Percentiles rank a stretch among this genome's conserved stretches.
phyloP scores from a whole-genome alignment of 2,797 vertebrate genomes.

The Luscinia luscinia region DNA sequence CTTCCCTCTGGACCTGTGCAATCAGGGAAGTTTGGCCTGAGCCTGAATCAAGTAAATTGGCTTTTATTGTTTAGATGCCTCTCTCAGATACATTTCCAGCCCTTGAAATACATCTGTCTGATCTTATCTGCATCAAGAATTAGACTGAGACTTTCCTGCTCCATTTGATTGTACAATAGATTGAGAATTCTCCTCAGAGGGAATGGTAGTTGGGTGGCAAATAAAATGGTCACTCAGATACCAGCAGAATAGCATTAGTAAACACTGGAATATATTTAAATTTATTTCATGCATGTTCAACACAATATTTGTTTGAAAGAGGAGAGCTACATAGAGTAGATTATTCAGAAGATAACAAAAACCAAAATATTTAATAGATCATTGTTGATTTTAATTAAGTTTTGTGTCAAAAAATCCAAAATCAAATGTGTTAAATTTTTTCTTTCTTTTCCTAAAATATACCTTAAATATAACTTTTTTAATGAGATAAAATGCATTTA shows the following conservation, averaged over 20 bases:
- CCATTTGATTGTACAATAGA: background rate
- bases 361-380: background rate
- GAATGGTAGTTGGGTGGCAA: background rate
- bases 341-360: background rate
- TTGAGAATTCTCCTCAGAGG: background rate
- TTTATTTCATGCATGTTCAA: background rate
- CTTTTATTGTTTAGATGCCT: constrained; percentile 8
- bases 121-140: background rate
- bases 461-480: background rate
- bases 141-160: background rate
- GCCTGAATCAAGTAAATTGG: background rate
- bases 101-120: constrained; percentile 8
- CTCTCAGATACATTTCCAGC: background rate
- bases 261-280: background rate
- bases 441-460: background rate
- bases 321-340: background rate
- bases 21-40: background rate
- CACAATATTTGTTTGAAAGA: background rate
- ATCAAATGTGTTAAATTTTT: background rate
- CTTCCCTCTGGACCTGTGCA: background rate
- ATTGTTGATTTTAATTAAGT: background rate
- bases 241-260: background rate
- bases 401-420: background rate
- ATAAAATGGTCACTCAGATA: background rate
- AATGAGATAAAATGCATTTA: background rate